A percentile compares a stretch with the other conserved stretches of the same genome.
Conservation (phyloP, 2,888 invertebrate species). For the Pecten maximus region DNA sequence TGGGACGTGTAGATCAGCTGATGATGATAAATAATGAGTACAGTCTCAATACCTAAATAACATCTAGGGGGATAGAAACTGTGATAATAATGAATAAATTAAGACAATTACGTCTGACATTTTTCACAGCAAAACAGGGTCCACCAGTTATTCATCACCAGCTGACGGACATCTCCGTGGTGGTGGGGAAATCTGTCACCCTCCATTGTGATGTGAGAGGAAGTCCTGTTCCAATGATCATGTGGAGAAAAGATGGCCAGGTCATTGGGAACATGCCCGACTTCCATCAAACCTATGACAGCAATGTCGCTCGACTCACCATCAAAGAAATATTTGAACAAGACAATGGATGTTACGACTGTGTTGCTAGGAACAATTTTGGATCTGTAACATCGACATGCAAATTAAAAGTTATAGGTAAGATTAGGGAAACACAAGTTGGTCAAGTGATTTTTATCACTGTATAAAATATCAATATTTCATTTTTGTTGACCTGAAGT, state of each 20-base stretch:
- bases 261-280: constrained; percentile 69
- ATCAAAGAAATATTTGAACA: constrained; percentile 65
- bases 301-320: constrained; percentile 68
- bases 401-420: constrained; percentile 61
- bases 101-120: not conserved
- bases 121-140: constrained; percentile 63
- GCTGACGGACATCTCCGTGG: constrained; percentile 60
- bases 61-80: not conserved
- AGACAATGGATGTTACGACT: constrained; percentile 74
- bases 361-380: constrained; percentile 69
- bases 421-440: not conserved
- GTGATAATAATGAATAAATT: not conserved
- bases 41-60: not conserved
- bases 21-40: too few species aligned
- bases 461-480: too few species aligned
- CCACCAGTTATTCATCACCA: constrained; percentile 61
- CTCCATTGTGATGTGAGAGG: constrained; percentile 72
- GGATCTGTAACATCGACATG: constrained; percentile 69
- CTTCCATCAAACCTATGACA: constrained; percentile 70
- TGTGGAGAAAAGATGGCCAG: constrained; percentile 73
- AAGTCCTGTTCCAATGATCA: constrained; percentile 67
- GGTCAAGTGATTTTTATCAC: too few species aligned
- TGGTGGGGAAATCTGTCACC: constrained; percentile 61
- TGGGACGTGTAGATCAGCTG: too few species aligned
- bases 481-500: too few species aligned